phyloP scores from a whole-genome alignment of 2,888 invertebrate genomes.

The Drosophila prolongata region DNA sequence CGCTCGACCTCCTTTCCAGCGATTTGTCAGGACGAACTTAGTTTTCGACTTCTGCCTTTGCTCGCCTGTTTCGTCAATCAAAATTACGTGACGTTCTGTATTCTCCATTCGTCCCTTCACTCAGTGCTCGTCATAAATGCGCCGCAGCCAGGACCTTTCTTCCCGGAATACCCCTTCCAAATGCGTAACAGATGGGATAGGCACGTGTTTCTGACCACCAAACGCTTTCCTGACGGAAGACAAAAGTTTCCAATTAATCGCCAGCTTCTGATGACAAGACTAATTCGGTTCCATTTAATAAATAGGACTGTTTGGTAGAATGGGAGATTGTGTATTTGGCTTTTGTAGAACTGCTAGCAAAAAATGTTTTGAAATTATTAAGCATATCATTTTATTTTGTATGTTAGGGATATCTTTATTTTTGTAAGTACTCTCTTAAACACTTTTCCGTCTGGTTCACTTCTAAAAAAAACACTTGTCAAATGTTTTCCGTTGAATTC shows the following conservation, averaged over 20 bases:
- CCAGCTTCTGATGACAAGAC: constrained; percentile 7
- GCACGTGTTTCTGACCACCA: constrained; percentile 43
- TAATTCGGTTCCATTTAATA: constrained; percentile 3
- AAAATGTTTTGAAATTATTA: too few species aligned
- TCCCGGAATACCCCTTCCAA: constrained; percentile 5
- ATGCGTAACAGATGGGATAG: constrained; percentile 35
- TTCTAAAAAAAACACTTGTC: not conserved
- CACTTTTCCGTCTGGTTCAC: too few species aligned
- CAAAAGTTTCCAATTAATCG: constrained; percentile 27
- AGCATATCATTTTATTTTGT: too few species aligned
- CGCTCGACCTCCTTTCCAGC: constrained; percentile 34
- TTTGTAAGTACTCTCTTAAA: too few species aligned
- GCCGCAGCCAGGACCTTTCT: constrained; percentile 1
- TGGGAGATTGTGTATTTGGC: not conserved
- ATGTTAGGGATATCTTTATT: too few species aligned
- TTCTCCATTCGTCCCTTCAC: constrained; percentile 29
- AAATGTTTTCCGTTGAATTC: not conserved
- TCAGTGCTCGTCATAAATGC: constrained; percentile 51
- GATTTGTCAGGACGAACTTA: constrained; percentile 67
- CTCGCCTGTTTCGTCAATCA: constrained; percentile 75
- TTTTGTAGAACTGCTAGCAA: too few species aligned
- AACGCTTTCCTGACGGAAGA: constrained; percentile 19
- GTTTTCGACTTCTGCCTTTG: constrained; percentile 54
- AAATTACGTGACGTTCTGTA: constrained; percentile 71
- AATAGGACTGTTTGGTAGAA: not conserved